Percentiles rank a stretch among this genome's conserved stretches.
Evolutionary conservation across 2,888 invertebrate genomes (phyloP).

Genomic region (Dryococelus australis): DNA sequence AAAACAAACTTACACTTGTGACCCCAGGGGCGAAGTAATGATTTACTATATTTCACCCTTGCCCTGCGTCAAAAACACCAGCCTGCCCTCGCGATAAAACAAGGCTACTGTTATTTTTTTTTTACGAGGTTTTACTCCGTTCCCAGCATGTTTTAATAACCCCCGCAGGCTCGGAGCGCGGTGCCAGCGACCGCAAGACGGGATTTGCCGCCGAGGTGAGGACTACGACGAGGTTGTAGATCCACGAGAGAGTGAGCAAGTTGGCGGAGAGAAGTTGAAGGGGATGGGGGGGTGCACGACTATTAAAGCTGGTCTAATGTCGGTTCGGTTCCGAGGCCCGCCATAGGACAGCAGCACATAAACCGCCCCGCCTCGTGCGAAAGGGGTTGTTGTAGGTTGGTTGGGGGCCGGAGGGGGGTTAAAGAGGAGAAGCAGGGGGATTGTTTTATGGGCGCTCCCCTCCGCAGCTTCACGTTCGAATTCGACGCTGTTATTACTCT

Average conservation of each 20-base stretch:
- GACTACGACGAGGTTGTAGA: neutral
- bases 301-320: constrained; percentile 25
- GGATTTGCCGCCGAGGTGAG: neutral
- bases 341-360: constrained; percentile 18
- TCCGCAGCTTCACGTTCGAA: neutral
- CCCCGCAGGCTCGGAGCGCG: no score
- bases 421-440: neutral
- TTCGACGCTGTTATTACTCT: constrained; percentile 22
- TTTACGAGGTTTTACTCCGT: no score
- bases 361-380: neutral
- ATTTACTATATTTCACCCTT: no score
- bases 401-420: neutral
- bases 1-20: no score
- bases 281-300: neutral
- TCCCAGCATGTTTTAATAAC: no score
- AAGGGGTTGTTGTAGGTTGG: no score
- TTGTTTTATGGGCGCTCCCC: constrained; percentile 11
- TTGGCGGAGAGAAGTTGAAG: neutral
- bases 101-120: no score
- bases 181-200: neutral
- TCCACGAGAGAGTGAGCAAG: neutral
- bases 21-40: no score
- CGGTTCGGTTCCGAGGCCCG: constrained; percentile 18
- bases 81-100: no score
- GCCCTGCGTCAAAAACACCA: no score